Evolutionary conservation across 2,888 invertebrate species (phyloP).

Genomic region (Diadegma fenestrale): DNA sequence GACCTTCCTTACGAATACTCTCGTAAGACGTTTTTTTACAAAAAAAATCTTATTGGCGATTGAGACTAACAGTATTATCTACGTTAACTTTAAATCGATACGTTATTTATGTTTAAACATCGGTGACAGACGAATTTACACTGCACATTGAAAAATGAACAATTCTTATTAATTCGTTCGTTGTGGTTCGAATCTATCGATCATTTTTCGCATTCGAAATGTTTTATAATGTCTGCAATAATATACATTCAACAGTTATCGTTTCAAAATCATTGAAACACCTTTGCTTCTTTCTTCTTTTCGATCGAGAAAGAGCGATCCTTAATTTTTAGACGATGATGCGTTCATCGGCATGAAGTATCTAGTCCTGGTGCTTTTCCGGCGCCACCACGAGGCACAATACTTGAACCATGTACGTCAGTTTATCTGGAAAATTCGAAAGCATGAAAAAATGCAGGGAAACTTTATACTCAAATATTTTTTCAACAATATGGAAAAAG

Average conservation of each 20-base stretch:
- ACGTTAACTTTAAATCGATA: conserved; percentile 42
- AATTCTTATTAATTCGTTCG: conserved; percentile 18
- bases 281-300: not conserved
- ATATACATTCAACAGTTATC: conserved; percentile 38
- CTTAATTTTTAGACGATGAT: not conserved
- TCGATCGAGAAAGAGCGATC: not conserved
- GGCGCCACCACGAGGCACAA: conserved; percentile 90
- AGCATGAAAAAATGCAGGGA: not conserved
- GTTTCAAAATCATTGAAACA: not conserved
- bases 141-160: conserved; percentile 13
- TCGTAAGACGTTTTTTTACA: conserved; percentile 39
- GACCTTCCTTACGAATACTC: conserved; percentile 30
- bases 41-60: conserved; percentile 48
- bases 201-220: conserved; percentile 28
- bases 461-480: not conserved
- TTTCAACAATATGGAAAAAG: too few species aligned
- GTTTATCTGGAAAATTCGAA: conserved; percentile 86
- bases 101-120: conserved; percentile 48
- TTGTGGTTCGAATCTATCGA: conserved; percentile 44
- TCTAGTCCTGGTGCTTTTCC: conserved; percentile 77
- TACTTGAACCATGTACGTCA: conserved; percentile 89
- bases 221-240: conserved; percentile 43
- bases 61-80: conserved; percentile 64
- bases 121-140: conserved; percentile 14
- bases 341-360: not conserved